Conservation (phyloP, 2,113 vertebrate genomes). For the Melanotaenia duboulayi region DNA sequence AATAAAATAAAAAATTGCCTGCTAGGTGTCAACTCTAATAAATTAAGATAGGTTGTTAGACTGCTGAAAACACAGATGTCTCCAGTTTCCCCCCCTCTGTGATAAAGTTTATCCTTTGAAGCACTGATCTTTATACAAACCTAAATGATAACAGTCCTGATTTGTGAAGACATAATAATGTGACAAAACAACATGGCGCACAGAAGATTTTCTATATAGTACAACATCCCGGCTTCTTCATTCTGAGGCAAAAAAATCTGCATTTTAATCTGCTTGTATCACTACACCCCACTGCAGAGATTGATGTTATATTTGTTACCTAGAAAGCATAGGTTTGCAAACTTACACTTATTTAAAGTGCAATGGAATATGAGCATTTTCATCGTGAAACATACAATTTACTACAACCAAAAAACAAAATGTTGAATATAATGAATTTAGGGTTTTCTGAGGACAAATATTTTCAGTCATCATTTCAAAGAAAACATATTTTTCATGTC, state of each 20-base stretch:
- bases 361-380: too few species aligned
- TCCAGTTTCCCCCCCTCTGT: background rate
- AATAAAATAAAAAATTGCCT: too few species aligned
- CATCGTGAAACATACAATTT: too few species aligned
- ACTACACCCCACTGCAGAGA: background rate
- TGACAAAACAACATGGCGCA: background rate
- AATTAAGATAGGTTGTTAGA: too few species aligned
- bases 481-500: background rate
- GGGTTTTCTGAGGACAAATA: too few species aligned
- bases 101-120: background rate
- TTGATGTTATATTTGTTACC: background rate
- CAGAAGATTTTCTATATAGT: background rate
- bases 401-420: too few species aligned
- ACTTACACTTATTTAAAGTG: background rate
- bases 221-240: background rate
- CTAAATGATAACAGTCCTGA: background rate
- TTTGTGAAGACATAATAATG: background rate
- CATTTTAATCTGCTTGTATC: background rate
- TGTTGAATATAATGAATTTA: too few species aligned
- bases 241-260: constrained; percentile 16
- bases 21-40: too few species aligned
- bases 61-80: too few species aligned
- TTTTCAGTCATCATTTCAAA: too few species aligned
- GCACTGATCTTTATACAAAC: background rate
- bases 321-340: background rate